Conservation (phyloP, 53 echinoderm and acorn worm genomes). For the Mesocentrotus franciscanus region DNA sequence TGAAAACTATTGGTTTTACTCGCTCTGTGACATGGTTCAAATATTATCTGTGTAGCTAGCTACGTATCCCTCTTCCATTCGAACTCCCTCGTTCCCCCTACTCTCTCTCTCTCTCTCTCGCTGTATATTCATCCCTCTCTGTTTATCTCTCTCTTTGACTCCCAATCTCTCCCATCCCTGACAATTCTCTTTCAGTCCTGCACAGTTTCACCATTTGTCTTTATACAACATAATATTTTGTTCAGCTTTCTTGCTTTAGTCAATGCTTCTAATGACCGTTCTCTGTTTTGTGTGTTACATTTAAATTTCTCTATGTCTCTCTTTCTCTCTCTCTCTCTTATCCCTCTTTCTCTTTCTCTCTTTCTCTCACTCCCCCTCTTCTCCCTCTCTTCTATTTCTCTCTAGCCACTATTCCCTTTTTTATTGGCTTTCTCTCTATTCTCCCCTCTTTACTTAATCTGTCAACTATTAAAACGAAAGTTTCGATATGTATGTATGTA, state of each 20-base stretch:
- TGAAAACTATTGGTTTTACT: neutral
- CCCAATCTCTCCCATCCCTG: no score
- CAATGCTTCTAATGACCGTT: no score
- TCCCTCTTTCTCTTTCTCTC: neutral
- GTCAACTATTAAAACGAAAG: no score
- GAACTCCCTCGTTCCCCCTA: neutral
- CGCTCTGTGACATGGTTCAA: conserved; percentile 18
- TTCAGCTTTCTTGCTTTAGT: no score
- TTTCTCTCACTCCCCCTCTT: neutral
- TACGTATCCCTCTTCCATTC: neutral
- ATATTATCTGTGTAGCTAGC: neutral
- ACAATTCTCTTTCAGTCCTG: no score
- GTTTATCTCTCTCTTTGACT: neutral
- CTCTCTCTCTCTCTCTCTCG: neutral
- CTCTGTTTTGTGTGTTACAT: no score
- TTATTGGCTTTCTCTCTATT: neutral
- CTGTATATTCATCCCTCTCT: neutral
- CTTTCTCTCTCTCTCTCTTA: neutral
- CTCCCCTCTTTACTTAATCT: no score
- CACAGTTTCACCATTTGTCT: no score
- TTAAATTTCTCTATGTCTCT: neutral
- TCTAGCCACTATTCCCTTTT: neutral
- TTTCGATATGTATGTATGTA: no score
- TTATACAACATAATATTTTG: no score
- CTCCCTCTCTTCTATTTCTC: neutral